phyloP scores from a whole-genome alignment of 2,888 invertebrate genomes.

The Limnephilus rhombicus region DNA sequence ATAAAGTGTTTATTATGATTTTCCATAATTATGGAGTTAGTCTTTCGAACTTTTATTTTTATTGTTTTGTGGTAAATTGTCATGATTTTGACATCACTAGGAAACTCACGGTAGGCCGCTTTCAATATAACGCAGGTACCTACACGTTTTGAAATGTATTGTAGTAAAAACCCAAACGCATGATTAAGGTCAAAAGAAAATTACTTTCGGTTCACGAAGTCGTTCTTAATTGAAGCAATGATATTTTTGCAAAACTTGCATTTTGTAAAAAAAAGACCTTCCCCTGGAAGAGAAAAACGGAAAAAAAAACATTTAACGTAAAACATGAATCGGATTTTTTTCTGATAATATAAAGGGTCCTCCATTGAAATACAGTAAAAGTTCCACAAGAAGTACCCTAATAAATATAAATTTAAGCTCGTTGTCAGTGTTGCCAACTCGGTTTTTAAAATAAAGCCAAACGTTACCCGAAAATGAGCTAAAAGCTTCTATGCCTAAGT shows the following conservation, averaged over 20 bases:
- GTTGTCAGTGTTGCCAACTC: no score
- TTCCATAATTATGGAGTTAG: background rate
- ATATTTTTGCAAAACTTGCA: background rate
- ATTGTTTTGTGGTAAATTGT: background rate
- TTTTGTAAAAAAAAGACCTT: background rate
- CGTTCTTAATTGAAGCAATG: background rate
- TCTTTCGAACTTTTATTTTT: background rate
- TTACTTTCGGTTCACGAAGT: background rate
- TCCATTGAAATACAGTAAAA: no score
- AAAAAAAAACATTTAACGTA: no score
- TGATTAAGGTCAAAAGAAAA: background rate
- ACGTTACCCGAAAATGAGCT: no score
- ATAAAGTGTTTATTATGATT: background rate
- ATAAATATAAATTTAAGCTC: no score
- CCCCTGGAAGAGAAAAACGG: no score
- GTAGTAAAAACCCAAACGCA: background rate
- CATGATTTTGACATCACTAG: background rate
- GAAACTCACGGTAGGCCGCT: background rate
- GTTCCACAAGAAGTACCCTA: no score
- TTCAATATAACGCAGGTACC: background rate
- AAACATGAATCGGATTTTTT: no score
- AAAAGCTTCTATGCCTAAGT: no score
- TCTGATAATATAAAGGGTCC: no score
- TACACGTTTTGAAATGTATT: background rate
- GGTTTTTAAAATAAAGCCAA: no score